phyloP scores from a whole-genome alignment of 1,140 invertebrate species.

The Triops longicaudatus region DNA sequence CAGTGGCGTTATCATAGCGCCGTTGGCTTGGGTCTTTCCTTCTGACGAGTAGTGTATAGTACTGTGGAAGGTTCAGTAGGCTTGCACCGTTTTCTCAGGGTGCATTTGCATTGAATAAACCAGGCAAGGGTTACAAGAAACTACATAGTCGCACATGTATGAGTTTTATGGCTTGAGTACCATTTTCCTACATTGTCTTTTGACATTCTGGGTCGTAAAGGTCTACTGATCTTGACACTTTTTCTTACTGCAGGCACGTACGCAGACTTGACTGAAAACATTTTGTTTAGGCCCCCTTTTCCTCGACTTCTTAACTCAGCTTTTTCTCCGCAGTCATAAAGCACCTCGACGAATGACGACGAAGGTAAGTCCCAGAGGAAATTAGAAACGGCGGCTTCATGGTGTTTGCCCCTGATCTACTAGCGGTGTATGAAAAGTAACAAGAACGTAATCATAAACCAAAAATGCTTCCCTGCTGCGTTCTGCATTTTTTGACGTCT shows the following conservation, averaged over 20 bases:
- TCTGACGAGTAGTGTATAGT: too few relatives aligned
- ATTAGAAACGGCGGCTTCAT: conserved; percentile 1
- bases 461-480: background rate
- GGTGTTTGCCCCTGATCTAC: background rate
- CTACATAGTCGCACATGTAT: too few relatives aligned
- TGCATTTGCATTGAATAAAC: too few relatives aligned
- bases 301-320: background rate
- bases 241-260: background rate
- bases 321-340: conserved; percentile 4
- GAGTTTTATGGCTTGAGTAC: too few relatives aligned
- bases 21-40: too few relatives aligned
- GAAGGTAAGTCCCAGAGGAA: background rate
- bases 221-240: background rate
- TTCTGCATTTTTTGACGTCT: too few relatives aligned
- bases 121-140: too few relatives aligned
- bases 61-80: too few relatives aligned
- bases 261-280: background rate
- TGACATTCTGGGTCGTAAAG: too few relatives aligned
- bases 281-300: background rate
- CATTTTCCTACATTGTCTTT: too few relatives aligned
- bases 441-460: background rate
- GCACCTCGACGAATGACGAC: background rate
- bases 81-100: too few relatives aligned
- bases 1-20: too few relatives aligned
- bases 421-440: background rate